Evolutionary conservation across 2,113 vertebrate species (phyloP), one percentile per base, ranked within the genome.

Genomic region (Pimephales promelas): DNA sequence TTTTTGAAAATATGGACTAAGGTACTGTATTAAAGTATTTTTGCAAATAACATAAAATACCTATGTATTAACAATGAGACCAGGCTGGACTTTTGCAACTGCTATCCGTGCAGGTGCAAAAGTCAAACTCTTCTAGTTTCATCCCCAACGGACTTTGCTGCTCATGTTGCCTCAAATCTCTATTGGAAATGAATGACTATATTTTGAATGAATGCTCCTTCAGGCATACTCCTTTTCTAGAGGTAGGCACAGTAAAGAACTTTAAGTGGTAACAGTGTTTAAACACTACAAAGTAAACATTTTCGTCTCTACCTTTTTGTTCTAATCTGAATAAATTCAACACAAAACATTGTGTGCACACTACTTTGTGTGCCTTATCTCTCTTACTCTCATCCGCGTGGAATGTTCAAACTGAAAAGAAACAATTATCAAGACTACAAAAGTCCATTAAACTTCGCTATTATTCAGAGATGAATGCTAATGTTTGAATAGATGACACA

Each of bases 401-500:
- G 90, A 86, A 83, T 87, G 85, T 88, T 84, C 66, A 86, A 11
- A 40, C 20, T 86, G 88, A 85, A 92, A 89, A 89, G 88, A 90
- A 90, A 85, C 90, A 88, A 89, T 90, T 64, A 61, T 70, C 86
- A 83, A 91, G 88, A 16, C 61, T 36, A 90, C 87, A 83, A 76
- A 70, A 78, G 31, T 76, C 84, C 54, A 79, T 84, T 85, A 86
- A 89, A 90, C 82, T 85, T 22, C 54, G 43, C 70, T 54, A 59
- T 85, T 86, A 87, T 87, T 72, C 82, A 82, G 88, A 85, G 86
- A 83, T 84, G 85, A 84, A 80, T 59, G 52, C 3, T 3, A 81
- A 14, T 45, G 83, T 84, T 91, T 90, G 89, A 85, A 89, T 83
- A 85, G 87, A 91, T 92, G 85, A 89, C 81, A 85, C 34, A 78